phyloP scores from a whole-genome alignment of 2,888 invertebrate species.

The Leucoma salicis region DNA sequence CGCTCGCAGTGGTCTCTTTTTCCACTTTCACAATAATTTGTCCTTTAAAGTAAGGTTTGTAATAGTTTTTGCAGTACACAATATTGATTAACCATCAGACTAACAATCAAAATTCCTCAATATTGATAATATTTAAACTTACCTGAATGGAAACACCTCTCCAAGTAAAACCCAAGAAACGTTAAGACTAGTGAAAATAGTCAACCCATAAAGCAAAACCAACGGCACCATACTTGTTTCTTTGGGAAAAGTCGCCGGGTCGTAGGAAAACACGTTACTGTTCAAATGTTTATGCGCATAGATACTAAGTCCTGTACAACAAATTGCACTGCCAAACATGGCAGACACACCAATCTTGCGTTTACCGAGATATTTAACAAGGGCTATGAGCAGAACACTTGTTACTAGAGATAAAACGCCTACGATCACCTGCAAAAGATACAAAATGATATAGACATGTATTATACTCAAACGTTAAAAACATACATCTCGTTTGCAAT shows the following conservation, averaged over 20 bases:
- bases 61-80: no score
- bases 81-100: no score
- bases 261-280: slow-evolving; percentile 67
- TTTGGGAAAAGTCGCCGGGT: slow-evolving; percentile 57
- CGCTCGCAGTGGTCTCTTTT: no score
- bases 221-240: slow-evolving; percentile 64
- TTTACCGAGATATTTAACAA: slow-evolving; percentile 72
- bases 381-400: slow-evolving; percentile 58
- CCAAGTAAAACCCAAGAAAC: slow-evolving; percentile 81
- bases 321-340: slow-evolving; percentile 61
- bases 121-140: slow-evolving; percentile 19
- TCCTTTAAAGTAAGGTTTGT: no score
- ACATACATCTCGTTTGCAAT: no score
- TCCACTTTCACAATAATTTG: no score
- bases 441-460: no score
- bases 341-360: slow-evolving; percentile 69
- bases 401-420: slow-evolving; percentile 71
- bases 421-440: slow-evolving; percentile 55
- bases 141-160: slow-evolving; percentile 83
- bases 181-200: slow-evolving; percentile 62
- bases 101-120: no score
- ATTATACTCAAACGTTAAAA: no score
- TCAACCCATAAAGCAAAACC: slow-evolving; percentile 60
- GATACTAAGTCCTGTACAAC: slow-evolving; percentile 63
- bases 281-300: slow-evolving; percentile 62